phyloP scores from a whole-genome alignment of 2,797 vertebrate genomes.

The Oophaga sylvatica region DNA sequence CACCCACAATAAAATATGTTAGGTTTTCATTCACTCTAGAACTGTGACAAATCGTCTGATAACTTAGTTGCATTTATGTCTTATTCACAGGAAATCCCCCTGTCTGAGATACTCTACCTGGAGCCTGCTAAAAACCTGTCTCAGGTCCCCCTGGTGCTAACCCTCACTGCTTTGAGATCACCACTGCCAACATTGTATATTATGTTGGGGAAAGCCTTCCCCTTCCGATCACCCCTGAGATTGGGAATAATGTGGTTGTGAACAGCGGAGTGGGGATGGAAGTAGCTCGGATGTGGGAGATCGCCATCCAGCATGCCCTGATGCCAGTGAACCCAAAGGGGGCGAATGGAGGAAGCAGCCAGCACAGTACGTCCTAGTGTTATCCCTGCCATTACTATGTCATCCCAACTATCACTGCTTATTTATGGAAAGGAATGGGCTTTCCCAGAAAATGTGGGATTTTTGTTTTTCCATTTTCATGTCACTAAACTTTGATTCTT shows the following conservation, averaged over 20 bases:
- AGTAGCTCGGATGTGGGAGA: conserved; percentile 93
- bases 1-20: too few relatives aligned
- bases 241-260: conserved; percentile 76
- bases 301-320: conserved; percentile 93
- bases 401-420: neutral
- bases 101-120: conserved; percentile 93
- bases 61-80: neutral
- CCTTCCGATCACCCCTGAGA: conserved; percentile 69
- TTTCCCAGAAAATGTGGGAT: neutral
- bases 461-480: neutral
- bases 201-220: conserved; percentile 90
- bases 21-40: too few relatives aligned
- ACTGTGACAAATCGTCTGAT: too few relatives aligned
- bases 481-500: neutral
- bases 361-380: conserved; percentile 82
- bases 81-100: conserved; percentile 86
- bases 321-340: conserved; percentile 95
- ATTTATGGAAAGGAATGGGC: neutral
- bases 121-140: conserved; percentile 86
- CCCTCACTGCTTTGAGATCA: conserved; percentile 94
- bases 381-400: neutral
- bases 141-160: conserved; percentile 83
- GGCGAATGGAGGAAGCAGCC: conserved; percentile 76
- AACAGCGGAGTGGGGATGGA: conserved; percentile 86
- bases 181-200: conserved; percentile 86